phyloP scores from a whole-genome alignment of 1,140 invertebrate species.

The Drosophila tristis region DNA sequence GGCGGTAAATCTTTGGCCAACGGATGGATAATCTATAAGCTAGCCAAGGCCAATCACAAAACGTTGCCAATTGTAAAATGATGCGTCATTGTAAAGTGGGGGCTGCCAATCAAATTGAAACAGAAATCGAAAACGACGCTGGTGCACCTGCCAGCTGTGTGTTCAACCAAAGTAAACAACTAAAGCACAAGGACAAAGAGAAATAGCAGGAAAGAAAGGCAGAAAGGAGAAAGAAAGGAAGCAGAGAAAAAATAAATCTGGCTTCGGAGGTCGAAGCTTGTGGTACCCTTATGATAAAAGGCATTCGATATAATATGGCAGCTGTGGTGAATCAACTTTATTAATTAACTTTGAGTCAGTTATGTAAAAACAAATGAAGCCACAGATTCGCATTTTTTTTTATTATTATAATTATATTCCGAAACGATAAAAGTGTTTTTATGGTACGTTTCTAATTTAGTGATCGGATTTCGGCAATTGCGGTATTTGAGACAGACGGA shows the following conservation, averaged over 20 bases:
- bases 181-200: conserved; percentile 26
- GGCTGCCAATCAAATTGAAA: conserved; percentile 71
- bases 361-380: too few species aligned
- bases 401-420: too few species aligned
- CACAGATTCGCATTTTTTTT: too few species aligned
- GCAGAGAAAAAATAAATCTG: not conserved
- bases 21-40: conserved; percentile 38
- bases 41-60: conserved; percentile 26
- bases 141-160: conserved; percentile 64
- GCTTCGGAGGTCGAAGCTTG: too few species aligned
- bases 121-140: conserved; percentile 25
- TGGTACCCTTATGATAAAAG: too few species aligned
- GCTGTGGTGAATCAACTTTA: too few species aligned
- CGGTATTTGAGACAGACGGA: too few species aligned
- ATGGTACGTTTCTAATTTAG: too few species aligned
- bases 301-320: too few species aligned
- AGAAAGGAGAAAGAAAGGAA: conserved; percentile 12
- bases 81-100: conserved; percentile 70
- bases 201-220: not conserved
- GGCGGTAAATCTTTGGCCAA: conserved; percentile 3
- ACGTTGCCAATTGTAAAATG: conserved; percentile 63
- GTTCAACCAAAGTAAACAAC: conserved; percentile 50
- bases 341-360: too few species aligned
- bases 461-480: too few species aligned
- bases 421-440: too few species aligned